phyloP scores from a whole-genome alignment of 2,113 vertebrate species.

The Uropsilus gracilis region DNA sequence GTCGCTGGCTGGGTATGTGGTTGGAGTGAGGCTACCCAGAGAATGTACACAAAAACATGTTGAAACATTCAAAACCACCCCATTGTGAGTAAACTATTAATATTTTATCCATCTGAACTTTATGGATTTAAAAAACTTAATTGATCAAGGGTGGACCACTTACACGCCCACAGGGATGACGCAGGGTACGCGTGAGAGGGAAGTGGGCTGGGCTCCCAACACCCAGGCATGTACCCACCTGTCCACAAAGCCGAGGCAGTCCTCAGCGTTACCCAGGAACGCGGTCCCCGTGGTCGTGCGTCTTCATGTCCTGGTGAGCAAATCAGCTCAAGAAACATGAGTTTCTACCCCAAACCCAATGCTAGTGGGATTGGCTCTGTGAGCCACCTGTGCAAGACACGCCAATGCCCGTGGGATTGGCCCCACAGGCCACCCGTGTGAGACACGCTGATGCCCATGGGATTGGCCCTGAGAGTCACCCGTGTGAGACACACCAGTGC shows the following conservation, averaged over 20 bases:
- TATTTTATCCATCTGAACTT: background rate
- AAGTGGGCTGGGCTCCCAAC: background rate
- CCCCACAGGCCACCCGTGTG: too few relatives aligned
- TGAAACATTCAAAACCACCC: background rate
- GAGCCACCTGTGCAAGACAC: background rate
- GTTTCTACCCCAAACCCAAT: background rate
- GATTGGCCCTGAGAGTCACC: too few relatives aligned
- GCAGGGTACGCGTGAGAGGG: background rate
- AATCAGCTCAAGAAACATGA: background rate
- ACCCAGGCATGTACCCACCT: rapidly evolving
- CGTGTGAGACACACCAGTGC: too few relatives aligned
- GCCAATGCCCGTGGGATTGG: too few relatives aligned
- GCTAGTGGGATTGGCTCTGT: background rate
- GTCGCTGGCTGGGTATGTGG: too few relatives aligned
- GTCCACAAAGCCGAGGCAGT: too few relatives aligned
- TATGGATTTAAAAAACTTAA: background rate
- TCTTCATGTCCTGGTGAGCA: background rate
- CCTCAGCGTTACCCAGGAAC: rapidly evolving
- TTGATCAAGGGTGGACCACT: background rate
- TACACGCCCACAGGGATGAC: background rate
- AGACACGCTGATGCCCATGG: too few relatives aligned
- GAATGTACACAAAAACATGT: background rate
- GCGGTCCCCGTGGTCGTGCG: background rate
- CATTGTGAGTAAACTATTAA: background rate
- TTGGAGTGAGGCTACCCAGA: background rate